Percentiles rank a stretch among this genome's conserved stretches.
phyloP scores from a whole-genome alignment of 2,888 invertebrate genomes.

The Pyrochroa serraticornis region DNA sequence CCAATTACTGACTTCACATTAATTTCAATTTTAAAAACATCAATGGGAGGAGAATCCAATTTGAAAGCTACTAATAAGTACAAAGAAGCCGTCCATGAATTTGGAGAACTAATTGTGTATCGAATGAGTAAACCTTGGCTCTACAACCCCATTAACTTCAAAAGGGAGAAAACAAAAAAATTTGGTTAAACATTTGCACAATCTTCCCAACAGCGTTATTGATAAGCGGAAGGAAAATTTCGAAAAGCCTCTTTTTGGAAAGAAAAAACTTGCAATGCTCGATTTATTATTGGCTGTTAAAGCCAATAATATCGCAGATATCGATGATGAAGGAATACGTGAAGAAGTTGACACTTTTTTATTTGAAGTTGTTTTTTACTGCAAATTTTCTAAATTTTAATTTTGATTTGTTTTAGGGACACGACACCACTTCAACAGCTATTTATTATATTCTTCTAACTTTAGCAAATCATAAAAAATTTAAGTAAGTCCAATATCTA shows the following conservation, averaged over 20 bases:
- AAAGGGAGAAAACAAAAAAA: too few species aligned
- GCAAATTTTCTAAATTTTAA: too few species aligned
- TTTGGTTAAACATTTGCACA: slow-evolving; percentile 18
- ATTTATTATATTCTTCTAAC: slow-evolving; percentile 55
- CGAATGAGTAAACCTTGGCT: slow-evolving; percentile 36
- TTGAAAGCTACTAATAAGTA: slow-evolving; percentile 29
- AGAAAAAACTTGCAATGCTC: slow-evolving; percentile 64
- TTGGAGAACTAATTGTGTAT: slow-evolving; percentile 34
- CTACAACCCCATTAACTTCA: too few species aligned
- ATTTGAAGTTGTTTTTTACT: too few species aligned
- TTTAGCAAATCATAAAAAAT: slow-evolving; percentile 58
- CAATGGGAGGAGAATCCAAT: slow-evolving; percentile 33
- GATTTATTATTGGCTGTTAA: slow-evolving; percentile 63
- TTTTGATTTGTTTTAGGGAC: too few species aligned
- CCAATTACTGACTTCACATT: too few species aligned
- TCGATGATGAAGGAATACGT: too few species aligned
- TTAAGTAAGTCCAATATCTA: slow-evolving; percentile 39
- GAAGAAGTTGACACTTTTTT: too few species aligned
- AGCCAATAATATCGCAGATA: slow-evolving; percentile 54
- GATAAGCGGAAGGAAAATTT: slow-evolving; percentile 31
- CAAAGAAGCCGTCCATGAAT: slow-evolving; percentile 30
- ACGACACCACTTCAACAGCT: slow-evolving; percentile 59
- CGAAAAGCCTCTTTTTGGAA: slow-evolving; percentile 29
- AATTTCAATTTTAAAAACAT: slow-evolving; percentile 33
- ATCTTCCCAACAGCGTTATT: slow-evolving; percentile 27